Conservation (phyloP, 2,797 vertebrate genomes). For the Triplophysa bombifrons region DNA sequence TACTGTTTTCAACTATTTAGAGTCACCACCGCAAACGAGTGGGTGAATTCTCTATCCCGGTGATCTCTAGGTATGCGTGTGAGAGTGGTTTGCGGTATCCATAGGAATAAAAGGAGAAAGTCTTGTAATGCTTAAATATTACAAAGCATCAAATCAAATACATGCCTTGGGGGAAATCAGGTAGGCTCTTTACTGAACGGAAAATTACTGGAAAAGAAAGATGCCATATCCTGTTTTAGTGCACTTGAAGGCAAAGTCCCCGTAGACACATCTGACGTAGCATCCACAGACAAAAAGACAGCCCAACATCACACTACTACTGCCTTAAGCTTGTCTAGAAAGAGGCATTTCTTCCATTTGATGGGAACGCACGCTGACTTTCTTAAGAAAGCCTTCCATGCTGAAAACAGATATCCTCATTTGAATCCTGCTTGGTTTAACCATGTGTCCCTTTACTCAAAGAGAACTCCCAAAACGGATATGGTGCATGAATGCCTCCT, state of each 20-base stretch:
- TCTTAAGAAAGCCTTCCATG: constrained; percentile 31
- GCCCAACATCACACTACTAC: constrained; percentile 29
- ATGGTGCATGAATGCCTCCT: constrained; percentile 37
- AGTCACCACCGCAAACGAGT: constrained; percentile 54
- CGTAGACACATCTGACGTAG: constrained; percentile 25
- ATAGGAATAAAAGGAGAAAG: constrained; percentile 44
- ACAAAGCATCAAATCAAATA: constrained; percentile 54
- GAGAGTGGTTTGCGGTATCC: constrained; percentile 57
- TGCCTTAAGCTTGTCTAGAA: constrained; percentile 49
- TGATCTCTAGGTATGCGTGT: constrained; percentile 59
- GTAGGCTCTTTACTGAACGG: constrained; percentile 55
- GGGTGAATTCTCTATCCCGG: constrained; percentile 50
- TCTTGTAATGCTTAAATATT: constrained; percentile 52
- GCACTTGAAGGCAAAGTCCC: constrained; percentile 35
- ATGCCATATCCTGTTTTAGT: constrained; percentile 65
- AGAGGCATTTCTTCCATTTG: constrained; percentile 50
- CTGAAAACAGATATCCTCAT: constrained; percentile 14
- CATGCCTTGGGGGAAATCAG: constrained; percentile 55
- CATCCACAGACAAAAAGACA: constrained; percentile 39
- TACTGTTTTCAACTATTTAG: constrained; percentile 56
- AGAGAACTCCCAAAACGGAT: constrained; percentile 30
- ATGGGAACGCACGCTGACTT: constrained; percentile 44
- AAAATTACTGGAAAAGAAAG: constrained; percentile 51
- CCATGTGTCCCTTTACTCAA: neutral
- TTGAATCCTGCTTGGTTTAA: constrained; percentile 24